Conservation (phyloP, 2,113 vertebrate species). For the Tupaia chinensis region DNA sequence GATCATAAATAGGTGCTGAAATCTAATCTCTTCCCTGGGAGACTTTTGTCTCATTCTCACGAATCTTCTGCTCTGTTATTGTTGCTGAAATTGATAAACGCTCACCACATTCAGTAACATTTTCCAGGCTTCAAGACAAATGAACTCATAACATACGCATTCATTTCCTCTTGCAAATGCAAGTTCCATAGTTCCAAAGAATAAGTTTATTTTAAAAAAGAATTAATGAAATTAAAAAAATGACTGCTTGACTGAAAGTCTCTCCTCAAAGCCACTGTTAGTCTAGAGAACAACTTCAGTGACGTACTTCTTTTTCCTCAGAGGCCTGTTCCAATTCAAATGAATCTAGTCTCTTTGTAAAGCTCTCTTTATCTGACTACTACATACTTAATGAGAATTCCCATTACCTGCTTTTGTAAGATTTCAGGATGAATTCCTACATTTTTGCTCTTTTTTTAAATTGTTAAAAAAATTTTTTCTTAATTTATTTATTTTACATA, state of each 20-base stretch:
- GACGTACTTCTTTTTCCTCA: constrained; percentile 55
- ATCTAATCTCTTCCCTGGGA: not conserved
- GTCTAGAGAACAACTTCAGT: constrained; percentile 35
- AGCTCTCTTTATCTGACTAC: constrained; percentile 59
- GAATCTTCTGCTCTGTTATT: not conserved
- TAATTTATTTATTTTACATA: too few species aligned
- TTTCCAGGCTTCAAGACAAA: constrained; percentile 70
- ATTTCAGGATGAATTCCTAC: constrained; percentile 24
- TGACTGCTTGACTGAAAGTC: constrained; percentile 53
- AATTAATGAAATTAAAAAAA: constrained; percentile 77
- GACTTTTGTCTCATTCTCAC: not conserved
- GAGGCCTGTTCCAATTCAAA: constrained; percentile 67
- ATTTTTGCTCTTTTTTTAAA: not conserved
- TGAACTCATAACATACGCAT: constrained; percentile 71
- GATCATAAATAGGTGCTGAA: not conserved
- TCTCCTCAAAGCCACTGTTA: constrained; percentile 61
- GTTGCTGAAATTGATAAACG: constrained; percentile 60
- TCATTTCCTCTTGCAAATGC: constrained; percentile 53
- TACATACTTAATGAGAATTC: constrained; percentile 1
- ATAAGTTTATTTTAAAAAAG: constrained; percentile 70
- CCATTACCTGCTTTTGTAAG: not conserved
- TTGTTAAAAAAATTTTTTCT: too few species aligned
- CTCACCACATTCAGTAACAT: constrained; percentile 46
- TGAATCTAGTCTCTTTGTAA: not conserved
- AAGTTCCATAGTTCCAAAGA: constrained; percentile 61